phyloP scores from a whole-genome alignment of 2,113 vertebrate genomes.

The Charina bottae region DNA sequence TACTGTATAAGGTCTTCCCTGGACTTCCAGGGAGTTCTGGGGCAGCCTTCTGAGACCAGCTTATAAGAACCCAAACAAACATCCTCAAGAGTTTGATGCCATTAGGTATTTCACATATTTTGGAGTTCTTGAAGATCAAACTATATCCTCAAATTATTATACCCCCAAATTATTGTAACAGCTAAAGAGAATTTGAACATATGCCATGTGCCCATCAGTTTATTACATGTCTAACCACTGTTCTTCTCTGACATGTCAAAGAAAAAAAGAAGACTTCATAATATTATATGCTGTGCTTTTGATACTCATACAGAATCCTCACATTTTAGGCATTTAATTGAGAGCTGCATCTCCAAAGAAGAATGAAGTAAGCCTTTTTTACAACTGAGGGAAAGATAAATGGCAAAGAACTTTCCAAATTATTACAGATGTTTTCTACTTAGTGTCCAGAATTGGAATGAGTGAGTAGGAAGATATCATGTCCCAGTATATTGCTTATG shows the following conservation, averaged over 20 bases:
- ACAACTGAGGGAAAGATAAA: neutral
- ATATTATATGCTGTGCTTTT: neutral
- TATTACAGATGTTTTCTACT: neutral
- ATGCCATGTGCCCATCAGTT: neutral
- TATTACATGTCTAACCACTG: neutral
- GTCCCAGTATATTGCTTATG: neutral
- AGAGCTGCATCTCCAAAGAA: neutral
- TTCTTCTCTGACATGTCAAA: neutral
- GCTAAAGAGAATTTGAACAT: neutral
- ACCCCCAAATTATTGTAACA: neutral
- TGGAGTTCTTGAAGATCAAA: neutral
- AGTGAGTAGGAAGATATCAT: neutral
- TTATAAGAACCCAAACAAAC: neutral
- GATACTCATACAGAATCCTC: neutral
- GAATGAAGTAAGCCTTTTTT: neutral
- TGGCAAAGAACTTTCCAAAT: neutral
- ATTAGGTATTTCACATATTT: neutral
- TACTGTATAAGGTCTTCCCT: neutral
- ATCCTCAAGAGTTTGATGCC: neutral
- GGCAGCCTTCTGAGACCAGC: neutral
- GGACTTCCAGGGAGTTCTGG: constrained; percentile 20
- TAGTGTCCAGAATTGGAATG: neutral
- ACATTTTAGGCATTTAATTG: neutral
- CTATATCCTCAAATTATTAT: neutral
- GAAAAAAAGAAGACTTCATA: neutral